These are phyloP conservation scores for Vandiemenella viatica DNA, from an alignment of 2,888 invertebrate genomes.

Conservation along the genomic window DNA sequence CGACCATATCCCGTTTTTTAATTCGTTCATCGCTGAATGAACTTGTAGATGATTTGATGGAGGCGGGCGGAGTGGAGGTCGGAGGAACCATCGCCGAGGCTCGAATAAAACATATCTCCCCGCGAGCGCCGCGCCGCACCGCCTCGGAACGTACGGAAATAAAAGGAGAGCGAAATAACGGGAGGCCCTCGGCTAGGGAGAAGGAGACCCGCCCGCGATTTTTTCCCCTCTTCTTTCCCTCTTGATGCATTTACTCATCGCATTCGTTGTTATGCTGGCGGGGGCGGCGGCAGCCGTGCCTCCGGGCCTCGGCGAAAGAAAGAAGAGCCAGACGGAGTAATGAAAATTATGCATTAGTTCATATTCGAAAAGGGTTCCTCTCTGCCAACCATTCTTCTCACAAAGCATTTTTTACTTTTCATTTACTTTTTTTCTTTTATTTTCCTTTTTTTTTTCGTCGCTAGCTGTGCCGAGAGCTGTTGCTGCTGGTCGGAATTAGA, in stretches of 20 bases:
- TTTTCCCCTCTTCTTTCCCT: neutral
- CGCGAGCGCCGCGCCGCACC: too few relatives aligned
- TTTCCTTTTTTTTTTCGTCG: conserved; percentile 4
- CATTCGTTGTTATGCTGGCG: neutral
- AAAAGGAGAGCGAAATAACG: too few relatives aligned
- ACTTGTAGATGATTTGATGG: neutral
- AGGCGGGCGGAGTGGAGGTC: neutral
- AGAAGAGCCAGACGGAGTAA: conserved; percentile 17
- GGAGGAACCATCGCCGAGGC: neutral
- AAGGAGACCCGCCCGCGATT: neutral
- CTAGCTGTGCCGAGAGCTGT: neutral
- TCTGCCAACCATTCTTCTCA: conserved; percentile 13
- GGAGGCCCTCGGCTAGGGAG: too few relatives aligned
- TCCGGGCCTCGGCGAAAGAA: neutral
- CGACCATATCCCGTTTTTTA: neutral
- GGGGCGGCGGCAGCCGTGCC: neutral
- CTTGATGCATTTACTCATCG: neutral
- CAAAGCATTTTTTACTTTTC: conserved; percentile 16
- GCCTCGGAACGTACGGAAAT: too few relatives aligned
- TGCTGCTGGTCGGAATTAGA: conserved; percentile 11
- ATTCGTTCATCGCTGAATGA: neutral
- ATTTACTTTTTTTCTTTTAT: conserved; percentile 9
- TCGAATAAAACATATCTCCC: neutral
- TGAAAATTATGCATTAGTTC: conserved; percentile 28
- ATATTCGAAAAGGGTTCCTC: conserved; percentile 21